Evolutionary conservation across 2,888 invertebrate species (phyloP).

Genomic region (Agrotis ipsilon): DNA sequence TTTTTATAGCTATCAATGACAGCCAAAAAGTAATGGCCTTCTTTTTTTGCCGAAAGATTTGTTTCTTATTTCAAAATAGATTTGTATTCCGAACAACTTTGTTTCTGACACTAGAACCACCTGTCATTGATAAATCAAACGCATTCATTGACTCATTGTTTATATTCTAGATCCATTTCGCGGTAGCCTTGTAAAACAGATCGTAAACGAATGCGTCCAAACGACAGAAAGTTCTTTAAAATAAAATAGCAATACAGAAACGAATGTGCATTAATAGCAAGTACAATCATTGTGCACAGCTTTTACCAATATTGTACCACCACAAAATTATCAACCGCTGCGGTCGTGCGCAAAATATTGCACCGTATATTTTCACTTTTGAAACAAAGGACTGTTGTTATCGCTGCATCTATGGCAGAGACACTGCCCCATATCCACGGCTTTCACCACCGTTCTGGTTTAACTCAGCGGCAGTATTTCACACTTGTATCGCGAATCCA

Average conservation of each 20-base stretch:
- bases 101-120: conserved; percentile 8
- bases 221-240: not conserved
- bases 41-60: not conserved
- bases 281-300: conserved; percentile 1
- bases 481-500: conserved; percentile 40
- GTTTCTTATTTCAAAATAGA: conserved; percentile 19
- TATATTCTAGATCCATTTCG: conserved; percentile 15
- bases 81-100: not conserved
- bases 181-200: conserved; percentile 24
- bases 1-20: not conserved
- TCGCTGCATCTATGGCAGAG: conserved; percentile 68
- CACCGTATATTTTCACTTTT: conserved; percentile 57
- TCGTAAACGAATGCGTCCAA: conserved; percentile 15
- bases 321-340: conserved; percentile 35
- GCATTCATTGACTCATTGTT: conserved; percentile 12
- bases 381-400: conserved; percentile 73
- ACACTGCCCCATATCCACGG: conserved; percentile 65
- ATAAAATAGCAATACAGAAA: not conserved
- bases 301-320: conserved; percentile 23
- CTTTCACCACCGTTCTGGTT: conserved; percentile 70
- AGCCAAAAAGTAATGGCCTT: not conserved
- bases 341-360: conserved; percentile 12
- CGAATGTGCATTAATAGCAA: conserved; percentile 12
- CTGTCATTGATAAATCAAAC: conserved; percentile 5
- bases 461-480: conserved; percentile 37